Base-by-base conservation (phyloP, 1,140 invertebrate species). In the Uloborus diversus region DNA sequence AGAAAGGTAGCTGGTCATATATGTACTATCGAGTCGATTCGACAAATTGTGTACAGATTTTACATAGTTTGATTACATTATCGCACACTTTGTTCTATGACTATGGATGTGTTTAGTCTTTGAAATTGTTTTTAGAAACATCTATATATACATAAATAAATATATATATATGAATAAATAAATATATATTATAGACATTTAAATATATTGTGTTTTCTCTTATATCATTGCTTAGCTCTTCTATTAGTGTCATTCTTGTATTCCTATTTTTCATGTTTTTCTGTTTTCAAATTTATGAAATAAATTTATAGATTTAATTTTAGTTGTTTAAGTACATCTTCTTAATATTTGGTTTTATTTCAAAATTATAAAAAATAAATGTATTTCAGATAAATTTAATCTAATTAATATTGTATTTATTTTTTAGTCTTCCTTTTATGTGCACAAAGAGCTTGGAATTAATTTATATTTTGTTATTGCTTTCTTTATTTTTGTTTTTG, bases 201-300 rank as follows among this genome's bases (percentile, higher is more conserved):
- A n/a, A n/a, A n/a, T n/a, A n/a, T 65, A 62, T 73, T 65, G 62
- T 78, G 73, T 78, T 65, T 78, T 53, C 59, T 62, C 59, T 35
- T 35, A 71, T 71, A 47, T 37, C 57, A 75, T 64, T 65, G 62
- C 62, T 64, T 23, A 37, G n/a, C 28, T 75, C 32, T 70, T 71
- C 25, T 37, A 37, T 42, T 33, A 4, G 49, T 20, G 23, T 53
- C 49, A 65, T 78, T 35, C 69, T 65, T 14, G 17, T 68, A 79
- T 69, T 79, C 76, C 76, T 79, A 79, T 79, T 79, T 79, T 79
- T 79, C 51, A 79, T 69, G 76, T 69, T 79, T 79, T 79, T 47
- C 49, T 79, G 35, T 79, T 79, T 79, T 61, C 5, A 79, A 79
- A 32, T 32, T n/a, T 69, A 59, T 66, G 27, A 59, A 47, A 49